Base-by-base conservation (phyloP, 2,888 invertebrate species). In the Odiellus spinosus region DNA sequence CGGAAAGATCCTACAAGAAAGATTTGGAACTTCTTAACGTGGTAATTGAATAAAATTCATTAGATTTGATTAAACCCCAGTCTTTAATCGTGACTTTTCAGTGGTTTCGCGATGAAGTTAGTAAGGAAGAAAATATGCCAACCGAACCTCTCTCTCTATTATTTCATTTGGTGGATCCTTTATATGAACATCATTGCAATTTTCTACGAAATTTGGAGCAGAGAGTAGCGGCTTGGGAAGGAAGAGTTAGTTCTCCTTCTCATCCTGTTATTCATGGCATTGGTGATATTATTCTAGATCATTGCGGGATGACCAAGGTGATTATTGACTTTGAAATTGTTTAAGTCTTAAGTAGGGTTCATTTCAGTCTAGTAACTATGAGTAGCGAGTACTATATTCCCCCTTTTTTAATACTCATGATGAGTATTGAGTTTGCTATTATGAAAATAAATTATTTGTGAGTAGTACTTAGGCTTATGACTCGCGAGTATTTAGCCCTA, bases 1-100 rank as follows among this genome's bases (percentile, higher is more conserved):
- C 91, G 1, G 93, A 95, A 65, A 72, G 91, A 56, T 93, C 93
- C 0, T 93, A 90, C 66, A 86, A 85, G 62, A 83, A 88, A 61
- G 93, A 95, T 65, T 69, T 95, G 58, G 90, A 91, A 64, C 82
- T 93, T 40, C 75, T 93, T 52, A 85, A 85, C 64, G 75, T 81
- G 63, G 87, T 87, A 64, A 73, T 79, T 71, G 12, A 8, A 39
- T 39, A 20, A 52, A 41, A 55, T 51, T 14, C 39, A 8, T 20
- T 17, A 46, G 12, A 5, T 48, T 48, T 32, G 18, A 11, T 17
- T 46, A 47, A 12, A 42, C 46, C 11, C 12, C 5, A 20, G 34
- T 17, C 6, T 11, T 44, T 42, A 42, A 42, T n/a, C 42, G 14
- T 44, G 12, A 14, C 39, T 51, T 66, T 68, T 15, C 64, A 81